Evolutionary conservation across 1,140 invertebrate genomes (phyloP), one percentile per base, ranked within the genome.

Genomic region (Trissolcus basalis): DNA sequence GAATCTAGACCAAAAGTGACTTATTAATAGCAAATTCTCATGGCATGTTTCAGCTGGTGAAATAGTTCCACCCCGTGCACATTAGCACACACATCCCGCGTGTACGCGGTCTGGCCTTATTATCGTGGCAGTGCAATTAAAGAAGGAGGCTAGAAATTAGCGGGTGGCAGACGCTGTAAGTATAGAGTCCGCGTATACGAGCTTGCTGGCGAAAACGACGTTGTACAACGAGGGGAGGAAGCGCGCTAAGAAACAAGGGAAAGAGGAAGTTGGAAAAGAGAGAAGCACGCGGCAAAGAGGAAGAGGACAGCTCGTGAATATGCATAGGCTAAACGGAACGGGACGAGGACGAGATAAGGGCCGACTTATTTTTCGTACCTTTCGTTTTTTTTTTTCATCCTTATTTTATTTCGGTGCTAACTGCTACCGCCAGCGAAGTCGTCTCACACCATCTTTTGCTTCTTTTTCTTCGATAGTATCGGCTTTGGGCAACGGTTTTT

Each of bases 141-240:
- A 86, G 85, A 83, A 86, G 83, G 81, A 84, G 83, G 82, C 84
- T 83, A 85, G 85, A 85, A 86, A 87, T 87, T 86, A 87, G 84
- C 84, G 81, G 84, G 81, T 86, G 81, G 84, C 77, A 83, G 77
- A 84, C 81, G 83, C 64, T 78, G 79, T 85, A 86, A 86, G 79
- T 86, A 86, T 86, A 86, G 84, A 85, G 81, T 82, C 69, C 79
- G 50, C 55, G 71, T 64, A 68, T 77, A 80, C 63, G 77, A 78
- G 74, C 58, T 44, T 44, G 74, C 49, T 71, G 48, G 68, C 50
- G 63, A 77, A 67, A 79, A 74, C 68, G 78, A 59, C 69, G 70
- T 48, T 65, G 71, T 50, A 54, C 68, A 53, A 50, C 61, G 74
- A 74, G 63, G 75, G 67, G 63, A 72, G 64, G 68, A 73, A 77